Percentiles rank a stretch among this genome's conserved stretches.
Conservation (phyloP, 2,797 vertebrate species). For the Erethizon dorsatum region DNA sequence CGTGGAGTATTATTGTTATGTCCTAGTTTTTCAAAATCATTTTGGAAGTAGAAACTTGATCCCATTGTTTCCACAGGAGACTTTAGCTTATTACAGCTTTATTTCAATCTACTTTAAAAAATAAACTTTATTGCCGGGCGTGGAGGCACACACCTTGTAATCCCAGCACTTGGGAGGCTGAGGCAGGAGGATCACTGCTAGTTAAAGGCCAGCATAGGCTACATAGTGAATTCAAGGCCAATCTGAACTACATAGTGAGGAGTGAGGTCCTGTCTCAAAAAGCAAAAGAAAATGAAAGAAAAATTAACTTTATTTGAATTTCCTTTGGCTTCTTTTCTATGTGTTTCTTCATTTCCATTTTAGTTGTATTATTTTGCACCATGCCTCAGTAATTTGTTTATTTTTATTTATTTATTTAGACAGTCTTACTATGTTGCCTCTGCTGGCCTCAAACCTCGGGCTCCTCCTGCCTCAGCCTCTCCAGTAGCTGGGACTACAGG, state of each 20-base stretch:
- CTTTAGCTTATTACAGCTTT: constrained; percentile 25
- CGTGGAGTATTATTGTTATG: constrained; percentile 13
- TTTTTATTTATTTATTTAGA: background rate
- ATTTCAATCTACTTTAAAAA: background rate
- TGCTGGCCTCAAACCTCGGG: background rate
- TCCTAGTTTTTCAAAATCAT: constrained; percentile 41
- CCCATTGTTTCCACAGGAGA: constrained; percentile 5
- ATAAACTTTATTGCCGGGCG: no score
- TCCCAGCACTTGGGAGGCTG: no score
- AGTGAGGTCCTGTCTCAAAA: no score
- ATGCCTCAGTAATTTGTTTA: background rate
- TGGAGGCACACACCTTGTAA: no score
- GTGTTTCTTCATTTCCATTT: constrained; percentile 17
- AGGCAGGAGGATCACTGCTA: no score
- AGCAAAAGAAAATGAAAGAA: background rate
- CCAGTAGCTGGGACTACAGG: background rate
- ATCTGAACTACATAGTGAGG: no score
- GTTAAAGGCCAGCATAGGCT: no score
- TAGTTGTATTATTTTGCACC: background rate
- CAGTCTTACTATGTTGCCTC: background rate
- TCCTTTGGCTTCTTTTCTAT: constrained; percentile 50
- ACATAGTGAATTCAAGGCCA: no score
- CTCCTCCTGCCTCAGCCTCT: background rate
- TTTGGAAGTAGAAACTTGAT: constrained; percentile 34
- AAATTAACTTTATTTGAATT: constrained; percentile 46